Percentiles rank a stretch among this genome's conserved stretches.
phyloP scores from a whole-genome alignment of 2,797 vertebrate genomes.

The Benthosema pterotum region DNA sequence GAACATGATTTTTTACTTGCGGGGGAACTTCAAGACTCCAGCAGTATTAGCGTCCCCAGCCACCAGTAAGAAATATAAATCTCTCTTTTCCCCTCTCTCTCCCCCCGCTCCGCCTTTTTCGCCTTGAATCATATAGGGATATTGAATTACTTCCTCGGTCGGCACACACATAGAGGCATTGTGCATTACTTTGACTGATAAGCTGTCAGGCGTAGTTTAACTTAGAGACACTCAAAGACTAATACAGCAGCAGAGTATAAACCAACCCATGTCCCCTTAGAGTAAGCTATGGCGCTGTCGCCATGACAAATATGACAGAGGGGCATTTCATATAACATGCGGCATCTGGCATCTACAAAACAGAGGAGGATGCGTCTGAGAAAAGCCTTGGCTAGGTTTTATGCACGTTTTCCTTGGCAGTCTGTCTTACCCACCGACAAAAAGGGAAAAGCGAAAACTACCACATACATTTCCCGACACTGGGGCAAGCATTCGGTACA shows the following conservation, averaged over 20 bases:
- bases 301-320: constrained; percentile 69
- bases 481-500: no score
- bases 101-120: constrained; percentile 78
- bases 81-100: constrained; percentile 78
- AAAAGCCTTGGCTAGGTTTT: constrained; percentile 68
- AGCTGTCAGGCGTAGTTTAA: constrained; percentile 84
- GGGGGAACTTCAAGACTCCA: constrained; percentile 69
- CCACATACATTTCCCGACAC: no score
- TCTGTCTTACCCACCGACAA: constrained; percentile 74
- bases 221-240: constrained; percentile 86
- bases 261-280: constrained; percentile 76
- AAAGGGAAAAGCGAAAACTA: constrained; percentile 32
- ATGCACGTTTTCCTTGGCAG: constrained; percentile 73
- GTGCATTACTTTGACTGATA: constrained; percentile 88
- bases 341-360: constrained; percentile 75
- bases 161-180: constrained; percentile 77
- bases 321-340: constrained; percentile 77
- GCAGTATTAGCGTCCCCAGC: constrained; percentile 75
- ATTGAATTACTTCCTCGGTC: constrained; percentile 86
- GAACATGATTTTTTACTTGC: constrained; percentile 70
- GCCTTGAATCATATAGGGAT: constrained; percentile 87
- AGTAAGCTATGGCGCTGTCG: constrained; percentile 76
- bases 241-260: constrained; percentile 80
- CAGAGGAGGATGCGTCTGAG: constrained; percentile 70
- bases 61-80: constrained; percentile 76